phyloP scores from a whole-genome alignment of 1,140 invertebrate genomes.

The Venturia canescens region DNA sequence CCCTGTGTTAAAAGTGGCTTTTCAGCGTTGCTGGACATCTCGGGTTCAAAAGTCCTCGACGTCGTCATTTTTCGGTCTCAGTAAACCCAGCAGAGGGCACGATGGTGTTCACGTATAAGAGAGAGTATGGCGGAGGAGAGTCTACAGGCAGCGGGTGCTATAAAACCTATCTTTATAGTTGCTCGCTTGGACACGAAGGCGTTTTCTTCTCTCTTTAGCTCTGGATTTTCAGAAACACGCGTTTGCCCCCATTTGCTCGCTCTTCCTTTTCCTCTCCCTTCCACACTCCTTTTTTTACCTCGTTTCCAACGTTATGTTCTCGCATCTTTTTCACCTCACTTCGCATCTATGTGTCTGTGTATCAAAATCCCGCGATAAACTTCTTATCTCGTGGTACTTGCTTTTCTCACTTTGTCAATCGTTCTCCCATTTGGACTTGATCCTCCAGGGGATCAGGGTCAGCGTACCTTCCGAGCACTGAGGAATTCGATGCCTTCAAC shows the following conservation, averaged over 20 bases:
- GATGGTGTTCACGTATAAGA: neutral
- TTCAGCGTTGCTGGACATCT: neutral
- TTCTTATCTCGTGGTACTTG: slow-evolving; percentile 7
- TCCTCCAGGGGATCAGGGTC: neutral
- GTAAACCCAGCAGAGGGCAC: neutral
- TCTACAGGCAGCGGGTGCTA: slow-evolving; percentile 26
- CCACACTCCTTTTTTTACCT: neutral
- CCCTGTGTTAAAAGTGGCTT: neutral
- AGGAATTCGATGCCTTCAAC: neutral
- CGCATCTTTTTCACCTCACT: slow-evolving; percentile 29
- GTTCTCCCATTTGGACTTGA: neutral
- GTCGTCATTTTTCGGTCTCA: slow-evolving; percentile 6
- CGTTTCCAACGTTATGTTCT: slow-evolving; percentile 43
- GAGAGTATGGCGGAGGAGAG: neutral
- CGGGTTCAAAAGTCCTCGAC: slow-evolving; percentile 25
- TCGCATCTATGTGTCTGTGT: slow-evolving; percentile 1
- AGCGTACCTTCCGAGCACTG: neutral
- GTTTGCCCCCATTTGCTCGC: slow-evolving; percentile 51
- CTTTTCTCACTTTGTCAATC: slow-evolving; percentile 15
- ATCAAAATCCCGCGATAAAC: neutral
- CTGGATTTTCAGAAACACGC: neutral
- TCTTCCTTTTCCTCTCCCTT: neutral
- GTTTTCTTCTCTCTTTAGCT: slow-evolving; percentile 18
- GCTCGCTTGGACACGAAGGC: slow-evolving; percentile 38
- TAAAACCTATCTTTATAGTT: slow-evolving; percentile 60